These are phyloP conservation scores for Himalopsyche kuldschensis DNA, from an alignment of 2,888 invertebrate genomes.

Conservation along the genomic window DNA sequence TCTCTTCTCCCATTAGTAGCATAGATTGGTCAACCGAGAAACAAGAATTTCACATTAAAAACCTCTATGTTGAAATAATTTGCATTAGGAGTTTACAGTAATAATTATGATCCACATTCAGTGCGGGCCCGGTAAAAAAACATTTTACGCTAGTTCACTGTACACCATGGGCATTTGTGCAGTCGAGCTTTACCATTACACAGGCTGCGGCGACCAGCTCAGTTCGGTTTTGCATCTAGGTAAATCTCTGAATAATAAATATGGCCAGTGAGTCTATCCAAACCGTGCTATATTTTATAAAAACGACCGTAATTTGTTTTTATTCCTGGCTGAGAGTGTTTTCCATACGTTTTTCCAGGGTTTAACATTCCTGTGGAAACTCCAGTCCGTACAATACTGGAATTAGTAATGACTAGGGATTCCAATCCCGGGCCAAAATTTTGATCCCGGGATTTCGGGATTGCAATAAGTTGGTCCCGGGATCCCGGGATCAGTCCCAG, in stretches of 20 bases:
- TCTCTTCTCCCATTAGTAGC: too few species aligned
- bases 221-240: neutral
- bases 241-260: neutral
- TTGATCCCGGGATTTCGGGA: too few species aligned
- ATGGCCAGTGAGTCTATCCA: neutral
- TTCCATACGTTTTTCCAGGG: neutral
- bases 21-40: too few species aligned
- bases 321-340: neutral
- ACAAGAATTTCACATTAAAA: too few species aligned
- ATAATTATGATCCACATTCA: too few species aligned
- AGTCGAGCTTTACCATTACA: neutral
- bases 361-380: neutral
- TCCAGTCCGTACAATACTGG: neutral
- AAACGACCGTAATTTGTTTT: conserved; percentile 29
- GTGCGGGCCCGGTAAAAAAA: too few species aligned
- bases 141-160: too few species aligned
- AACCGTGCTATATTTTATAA: conserved; percentile 18
- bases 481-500: too few species aligned
- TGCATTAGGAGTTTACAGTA: too few species aligned
- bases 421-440: too few species aligned
- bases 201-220: neutral
- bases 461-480: too few species aligned
- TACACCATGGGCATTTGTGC: neutral
- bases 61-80: too few species aligned
- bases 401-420: neutral